Conservation (phyloP, 2,797 vertebrate genomes). For the Tadarida brasiliensis region DNA sequence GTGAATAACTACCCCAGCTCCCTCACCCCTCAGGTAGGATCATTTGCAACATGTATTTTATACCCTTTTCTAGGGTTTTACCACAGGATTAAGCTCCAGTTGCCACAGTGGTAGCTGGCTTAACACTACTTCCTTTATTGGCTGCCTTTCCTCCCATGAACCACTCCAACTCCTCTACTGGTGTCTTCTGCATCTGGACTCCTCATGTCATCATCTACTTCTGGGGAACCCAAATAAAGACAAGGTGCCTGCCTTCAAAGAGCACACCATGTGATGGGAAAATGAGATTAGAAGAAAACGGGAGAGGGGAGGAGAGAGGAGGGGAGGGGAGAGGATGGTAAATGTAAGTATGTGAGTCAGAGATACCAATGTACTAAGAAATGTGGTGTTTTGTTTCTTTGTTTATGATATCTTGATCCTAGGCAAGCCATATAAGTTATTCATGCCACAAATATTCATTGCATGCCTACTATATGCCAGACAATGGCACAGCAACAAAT, state of each 20-base stretch:
- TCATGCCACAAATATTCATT: slow-evolving; percentile 37
- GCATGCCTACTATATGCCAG: neutral
- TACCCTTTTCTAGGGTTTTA: slow-evolving; percentile 10
- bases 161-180: neutral
- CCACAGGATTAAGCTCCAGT: slow-evolving; percentile 46
- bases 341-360: neutral
- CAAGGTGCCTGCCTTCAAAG: slow-evolving; percentile 1
- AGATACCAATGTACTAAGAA: neutral
- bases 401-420: neutral
- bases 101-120: neutral
- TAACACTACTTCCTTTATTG: neutral
- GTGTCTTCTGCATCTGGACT: neutral
- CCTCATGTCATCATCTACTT: neutral
- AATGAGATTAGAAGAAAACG: neutral
- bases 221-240: neutral
- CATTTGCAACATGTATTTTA: neutral
- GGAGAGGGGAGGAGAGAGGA: neutral
- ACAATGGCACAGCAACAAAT: neutral
- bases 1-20: neutral
- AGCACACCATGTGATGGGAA: neutral
- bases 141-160: neutral
- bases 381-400: slow-evolving; percentile 7
- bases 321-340: neutral
- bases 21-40: neutral
- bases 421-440: neutral